phyloP scores from a whole-genome alignment of 2,113 vertebrate species.

The Festucalex cinctus region DNA sequence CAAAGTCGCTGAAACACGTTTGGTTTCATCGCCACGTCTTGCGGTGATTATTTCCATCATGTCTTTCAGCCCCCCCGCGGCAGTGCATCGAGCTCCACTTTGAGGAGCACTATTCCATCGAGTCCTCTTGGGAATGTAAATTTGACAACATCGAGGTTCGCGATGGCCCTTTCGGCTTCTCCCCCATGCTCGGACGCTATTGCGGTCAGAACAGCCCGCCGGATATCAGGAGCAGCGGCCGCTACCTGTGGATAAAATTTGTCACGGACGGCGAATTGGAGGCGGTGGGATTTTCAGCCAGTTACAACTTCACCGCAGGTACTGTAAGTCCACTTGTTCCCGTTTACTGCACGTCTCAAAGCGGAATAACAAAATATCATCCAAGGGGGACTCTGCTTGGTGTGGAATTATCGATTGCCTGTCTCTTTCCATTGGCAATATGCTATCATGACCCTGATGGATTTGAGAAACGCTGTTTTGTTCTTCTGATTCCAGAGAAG shows the following conservation, averaged over 20 bases:
- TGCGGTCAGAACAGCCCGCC: slow-evolving; percentile 95
- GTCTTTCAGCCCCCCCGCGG: slow-evolving; percentile 85
- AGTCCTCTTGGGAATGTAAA: slow-evolving; percentile 99
- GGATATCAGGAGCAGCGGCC: slow-evolving; percentile 94
- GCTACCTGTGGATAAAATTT: slow-evolving; percentile 99
- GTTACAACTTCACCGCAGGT: slow-evolving; percentile 98
- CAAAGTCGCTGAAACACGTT: slow-evolving; percentile 29
- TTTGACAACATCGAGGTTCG: slow-evolving; percentile 99
- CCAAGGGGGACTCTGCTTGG: slow-evolving; percentile 25
- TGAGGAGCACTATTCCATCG: slow-evolving; percentile 96
- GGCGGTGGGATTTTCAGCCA: slow-evolving; percentile 94
- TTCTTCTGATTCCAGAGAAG: not conserved
- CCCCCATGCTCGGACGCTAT: slow-evolving; percentile 94
- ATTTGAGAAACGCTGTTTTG: not conserved
- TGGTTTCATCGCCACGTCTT: not conserved
- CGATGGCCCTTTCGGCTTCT: slow-evolving; percentile 98
- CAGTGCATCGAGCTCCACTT: slow-evolving; percentile 98
- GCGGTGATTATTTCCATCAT: slow-evolving; percentile 45
- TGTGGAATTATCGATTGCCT: slow-evolving; percentile 48
- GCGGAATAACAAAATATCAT: slow-evolving; percentile 42
- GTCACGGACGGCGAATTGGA: slow-evolving; percentile 97
- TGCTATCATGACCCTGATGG: slow-evolving; percentile 27
- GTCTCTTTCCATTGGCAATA: slow-evolving; percentile 41
- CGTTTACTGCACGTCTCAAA: slow-evolving; percentile 20
- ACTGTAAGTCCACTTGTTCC: slow-evolving; percentile 4